Evolutionary conservation across 2,888 invertebrate species (phyloP), one percentile per base, ranked within the genome.

Genomic region (Pseudococcus jackbeardsleyi): DNA sequence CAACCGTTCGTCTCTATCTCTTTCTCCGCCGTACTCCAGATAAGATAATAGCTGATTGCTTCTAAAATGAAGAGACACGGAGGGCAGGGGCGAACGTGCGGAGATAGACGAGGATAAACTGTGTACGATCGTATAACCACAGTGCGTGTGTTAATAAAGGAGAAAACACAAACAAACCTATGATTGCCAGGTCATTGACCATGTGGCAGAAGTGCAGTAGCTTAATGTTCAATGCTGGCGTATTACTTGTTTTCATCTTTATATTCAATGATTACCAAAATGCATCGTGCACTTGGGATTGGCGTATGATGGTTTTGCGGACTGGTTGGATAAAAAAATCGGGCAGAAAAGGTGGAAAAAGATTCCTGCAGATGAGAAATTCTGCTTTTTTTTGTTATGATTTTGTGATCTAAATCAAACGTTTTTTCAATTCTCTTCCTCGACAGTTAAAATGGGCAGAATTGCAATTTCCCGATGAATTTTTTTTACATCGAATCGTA

Each of bases 31-130:
- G 85, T 86, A 86, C 86, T 72, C 86, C 86, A 86, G 86, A 86
- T 86, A 86, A 86, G 86, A 86, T 86, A 86, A 86, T 86, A 68
- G 86, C 86, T 86, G 86, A 86, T 86, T 86, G 86, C 85, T 85
- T 68, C 64, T 59, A 86, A 64, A 79, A 79, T 39, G 42, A 33
- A 42, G 64, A 85, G 54, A 50, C 85, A 26, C 11, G 33, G 42
- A 22, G 64, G 59, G 42, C 8, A 26, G 72, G 64, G 46, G 68
- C 19, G 72, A 46, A 19, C 64, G 72, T 64, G 19, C 64, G 42
- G 17, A 68, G 42, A 26, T 19, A 72, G 68, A 68, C 11, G 26
- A 86, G 42, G 42, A 54, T 42, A 64, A 5, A 85, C 26, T 19
- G 9, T 64, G 19, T 46, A 46, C 59, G 39, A n/a, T 19, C 19